phyloP scores from a whole-genome alignment of 1,140 invertebrate species.

The Diorhabda sublineata region DNA sequence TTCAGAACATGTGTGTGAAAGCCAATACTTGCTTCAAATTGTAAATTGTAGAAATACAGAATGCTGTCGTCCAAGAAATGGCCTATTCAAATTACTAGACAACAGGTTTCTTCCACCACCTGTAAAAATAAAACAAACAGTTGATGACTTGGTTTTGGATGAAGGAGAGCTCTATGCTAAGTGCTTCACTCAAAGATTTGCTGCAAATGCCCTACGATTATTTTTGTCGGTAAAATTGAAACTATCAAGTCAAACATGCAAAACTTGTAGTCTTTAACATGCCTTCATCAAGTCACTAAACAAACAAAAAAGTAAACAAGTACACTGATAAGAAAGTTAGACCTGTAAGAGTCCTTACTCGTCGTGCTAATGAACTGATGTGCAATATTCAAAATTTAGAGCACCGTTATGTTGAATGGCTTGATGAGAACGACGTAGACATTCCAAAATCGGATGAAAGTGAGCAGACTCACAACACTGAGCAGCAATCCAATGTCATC shows the following conservation, averaged over 20 bases:
- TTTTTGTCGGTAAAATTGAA: neutral
- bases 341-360: no score
- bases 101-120: neutral
- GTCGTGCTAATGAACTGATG: no score
- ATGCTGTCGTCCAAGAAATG: conserved; percentile 18
- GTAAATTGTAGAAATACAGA: conserved; percentile 19
- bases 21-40: conserved; percentile 22
- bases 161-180: conserved; percentile 4
- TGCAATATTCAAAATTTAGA: no score
- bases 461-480: no score
- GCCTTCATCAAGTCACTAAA: neutral
- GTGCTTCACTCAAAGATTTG: neutral
- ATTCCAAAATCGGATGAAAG: no score
- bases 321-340: no score
- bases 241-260: neutral
- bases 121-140: conserved; percentile 18
- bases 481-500: no score
- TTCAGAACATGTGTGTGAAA: neutral
- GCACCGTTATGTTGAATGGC: no score
- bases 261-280: neutral
- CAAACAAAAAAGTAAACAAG: no score
- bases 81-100: conserved; percentile 12
- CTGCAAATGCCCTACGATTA: neutral
- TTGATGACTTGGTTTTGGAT: conserved; percentile 22
- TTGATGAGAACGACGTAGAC: no score